These are phyloP conservation scores for Chrysolina oricalcia DNA, from an alignment of 2,888 invertebrate species.

Conservation along the genomic window DNA sequence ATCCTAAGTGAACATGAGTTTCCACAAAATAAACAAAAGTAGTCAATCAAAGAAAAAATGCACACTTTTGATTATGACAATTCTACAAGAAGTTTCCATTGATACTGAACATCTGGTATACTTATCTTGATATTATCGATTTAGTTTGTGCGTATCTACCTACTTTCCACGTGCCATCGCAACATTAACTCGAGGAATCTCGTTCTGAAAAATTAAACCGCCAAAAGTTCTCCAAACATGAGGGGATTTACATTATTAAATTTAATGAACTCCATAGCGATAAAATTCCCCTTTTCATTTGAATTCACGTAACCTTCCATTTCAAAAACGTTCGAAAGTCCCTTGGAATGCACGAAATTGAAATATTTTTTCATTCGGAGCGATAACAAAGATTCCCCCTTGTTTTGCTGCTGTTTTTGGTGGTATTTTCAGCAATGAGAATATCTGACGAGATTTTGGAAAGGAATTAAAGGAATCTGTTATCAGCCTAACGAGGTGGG, in stretches of 20 bases:
- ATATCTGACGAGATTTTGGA: neutral
- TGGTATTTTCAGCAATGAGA: slow-evolving; percentile 18
- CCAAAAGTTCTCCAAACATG: slow-evolving; percentile 42
- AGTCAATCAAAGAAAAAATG: too few relatives aligned
- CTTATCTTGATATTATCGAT: too few relatives aligned
- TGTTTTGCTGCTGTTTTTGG: slow-evolving; percentile 23
- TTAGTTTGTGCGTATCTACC: neutral
- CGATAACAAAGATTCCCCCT: slow-evolving; percentile 31
- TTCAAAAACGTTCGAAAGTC: slow-evolving; percentile 38
- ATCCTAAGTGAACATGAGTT: too few relatives aligned
- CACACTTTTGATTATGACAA: too few relatives aligned
- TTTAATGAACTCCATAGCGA: slow-evolving; percentile 57
- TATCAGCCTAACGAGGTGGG: neutral
- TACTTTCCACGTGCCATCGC: neutral
- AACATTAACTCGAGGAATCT: neutral
- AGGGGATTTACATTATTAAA: slow-evolving; percentile 57
- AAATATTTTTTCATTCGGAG: slow-evolving; percentile 41
- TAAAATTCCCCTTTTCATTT: slow-evolving; percentile 52
- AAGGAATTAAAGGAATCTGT: slow-evolving; percentile 13
- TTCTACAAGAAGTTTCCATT: too few relatives aligned
- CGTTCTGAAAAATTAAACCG: slow-evolving; percentile 43
- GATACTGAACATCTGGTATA: too few relatives aligned
- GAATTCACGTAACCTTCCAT: slow-evolving; percentile 47
- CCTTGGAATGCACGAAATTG: slow-evolving; percentile 43
- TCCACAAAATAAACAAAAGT: too few relatives aligned